Percentiles rank a stretch among this genome's conserved stretches.
These are phyloP conservation scores for Otolemur crassicaudatus DNA, from an alignment of 2,797 vertebrate genomes.

Conservation along the genomic window DNA sequence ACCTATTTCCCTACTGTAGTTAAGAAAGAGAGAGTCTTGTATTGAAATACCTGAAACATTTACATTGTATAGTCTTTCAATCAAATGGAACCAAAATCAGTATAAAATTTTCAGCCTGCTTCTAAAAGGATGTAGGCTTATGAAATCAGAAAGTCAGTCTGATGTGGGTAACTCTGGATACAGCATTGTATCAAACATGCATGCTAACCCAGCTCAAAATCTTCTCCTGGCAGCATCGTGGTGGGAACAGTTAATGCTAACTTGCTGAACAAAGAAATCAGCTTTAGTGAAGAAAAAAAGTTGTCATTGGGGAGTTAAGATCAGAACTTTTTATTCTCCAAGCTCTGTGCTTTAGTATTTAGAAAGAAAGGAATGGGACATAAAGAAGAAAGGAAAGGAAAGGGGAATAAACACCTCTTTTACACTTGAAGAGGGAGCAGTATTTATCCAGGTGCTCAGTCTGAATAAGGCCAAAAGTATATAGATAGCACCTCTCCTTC, in stretches of 20 bases:
- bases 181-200: not conserved
- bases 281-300: not conserved
- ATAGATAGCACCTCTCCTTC: not conserved
- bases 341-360: not conserved
- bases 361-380: not conserved
- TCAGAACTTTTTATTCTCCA: constrained; percentile 16
- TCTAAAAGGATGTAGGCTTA: constrained; percentile 1
- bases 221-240: not conserved
- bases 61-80: not conserved
- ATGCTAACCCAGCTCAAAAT: not conserved
- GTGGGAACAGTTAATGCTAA: not conserved
- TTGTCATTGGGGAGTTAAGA: not conserved
- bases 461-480: not conserved
- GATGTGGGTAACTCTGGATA: constrained; percentile 1
- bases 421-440: not conserved
- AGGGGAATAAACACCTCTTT: not conserved
- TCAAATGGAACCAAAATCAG: not conserved
- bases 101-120: not conserved
- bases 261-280: not conserved
- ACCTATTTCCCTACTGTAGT: not conserved
- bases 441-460: not conserved
- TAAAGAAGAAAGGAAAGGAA: not conserved
- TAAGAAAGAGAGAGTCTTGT: not conserved
- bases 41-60: not conserved
- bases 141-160: constrained; percentile 18